Base-by-base conservation (phyloP, 1,140 invertebrate species). In the Drosophila punjabiensis region DNA sequence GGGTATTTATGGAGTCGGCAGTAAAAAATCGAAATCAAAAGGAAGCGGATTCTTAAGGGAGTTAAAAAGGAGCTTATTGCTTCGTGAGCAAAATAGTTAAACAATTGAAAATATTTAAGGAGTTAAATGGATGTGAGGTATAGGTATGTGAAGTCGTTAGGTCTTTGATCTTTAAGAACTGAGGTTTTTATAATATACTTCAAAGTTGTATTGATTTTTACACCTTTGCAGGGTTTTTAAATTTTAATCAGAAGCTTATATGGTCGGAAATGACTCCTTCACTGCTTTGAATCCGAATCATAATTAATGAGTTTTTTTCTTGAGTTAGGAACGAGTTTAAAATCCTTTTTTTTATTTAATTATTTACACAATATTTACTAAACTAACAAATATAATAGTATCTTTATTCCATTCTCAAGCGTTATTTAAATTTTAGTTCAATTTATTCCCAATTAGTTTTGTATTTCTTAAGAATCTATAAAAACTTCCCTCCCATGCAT, bases 1-100 rank as follows among this genome's bases (percentile, higher is more conserved):
- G 64, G 63, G 75, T 52, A 71, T 76, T 68, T 47, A 63, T 45
- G 9, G 50, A 65, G 30, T 13, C 41, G 28, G 10, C 10, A 33
- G 48, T 13, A 56, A 32, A 56, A 56, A 53, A 14, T 24, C 9
- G 20, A 56, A 18, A 28, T 55, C 50, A 39, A 66, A 59, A 48
- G 18, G 53, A 37, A 43, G 28, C 28, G 18, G 24, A 41, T 65
- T 77, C 52, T 61, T 24, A 33, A 61, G 66, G 56, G 33, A 50
- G 41, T 52, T 61, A 9, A 16, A 20, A 35, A 7, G 14, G 3
- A 45, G 3, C 16, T 16, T 4, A 24, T 0, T 16, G 16, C 18
- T 24, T 37, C 4, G 41, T 47, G 24, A 30, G 64, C 48, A 43
- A 47, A 69, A 39, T 28, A 41, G 28, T 13, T 2, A 1, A 62